Evolutionary conservation across 2,888 invertebrate genomes (phyloP).

Genomic region (Xestia ashworthii): DNA sequence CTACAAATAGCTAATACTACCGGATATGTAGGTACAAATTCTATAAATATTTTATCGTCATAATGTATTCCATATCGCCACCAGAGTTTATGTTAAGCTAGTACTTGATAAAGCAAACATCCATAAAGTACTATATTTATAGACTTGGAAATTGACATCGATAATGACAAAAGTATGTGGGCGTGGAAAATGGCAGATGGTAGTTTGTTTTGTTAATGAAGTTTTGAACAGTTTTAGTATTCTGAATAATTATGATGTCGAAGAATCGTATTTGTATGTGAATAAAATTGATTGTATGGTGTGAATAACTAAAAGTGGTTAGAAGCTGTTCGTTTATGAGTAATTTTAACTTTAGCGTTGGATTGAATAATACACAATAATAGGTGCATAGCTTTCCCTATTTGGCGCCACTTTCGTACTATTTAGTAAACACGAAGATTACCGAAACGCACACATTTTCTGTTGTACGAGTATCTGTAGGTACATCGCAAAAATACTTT

Average conservation of each 20-base stretch:
- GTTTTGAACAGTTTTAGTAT: conserved; percentile 15
- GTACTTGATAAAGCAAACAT: conserved; percentile 27
- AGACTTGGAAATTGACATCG: conserved; percentile 25
- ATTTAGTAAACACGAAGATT: not conserved
- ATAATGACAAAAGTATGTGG: conserved; percentile 34
- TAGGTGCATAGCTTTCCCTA: not conserved
- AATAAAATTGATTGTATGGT: conserved; percentile 2
- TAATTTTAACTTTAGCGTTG: not conserved
- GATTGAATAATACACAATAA: too few relatives aligned
- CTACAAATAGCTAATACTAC: not conserved
- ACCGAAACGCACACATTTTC: not conserved
- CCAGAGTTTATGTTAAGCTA: conserved; percentile 6
- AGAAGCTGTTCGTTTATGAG: not conserved
- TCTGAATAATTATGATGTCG: conserved; percentile 11
- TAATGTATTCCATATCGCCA: conserved; percentile 15
- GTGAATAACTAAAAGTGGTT: not conserved
- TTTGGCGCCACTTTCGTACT: not conserved
- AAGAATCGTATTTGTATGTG: not conserved
- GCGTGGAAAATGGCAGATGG: conserved; percentile 46
- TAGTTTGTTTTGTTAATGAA: conserved; percentile 22
- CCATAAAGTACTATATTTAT: conserved; percentile 21
- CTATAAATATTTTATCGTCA: not conserved
- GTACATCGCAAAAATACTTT: not conserved
- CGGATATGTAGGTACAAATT: not conserved
- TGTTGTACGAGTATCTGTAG: too few relatives aligned